Percentiles rank a stretch among this genome's conserved stretches.
phyloP scores from a whole-genome alignment of 2,113 vertebrate genomes.

The Ameiurus melas region DNA sequence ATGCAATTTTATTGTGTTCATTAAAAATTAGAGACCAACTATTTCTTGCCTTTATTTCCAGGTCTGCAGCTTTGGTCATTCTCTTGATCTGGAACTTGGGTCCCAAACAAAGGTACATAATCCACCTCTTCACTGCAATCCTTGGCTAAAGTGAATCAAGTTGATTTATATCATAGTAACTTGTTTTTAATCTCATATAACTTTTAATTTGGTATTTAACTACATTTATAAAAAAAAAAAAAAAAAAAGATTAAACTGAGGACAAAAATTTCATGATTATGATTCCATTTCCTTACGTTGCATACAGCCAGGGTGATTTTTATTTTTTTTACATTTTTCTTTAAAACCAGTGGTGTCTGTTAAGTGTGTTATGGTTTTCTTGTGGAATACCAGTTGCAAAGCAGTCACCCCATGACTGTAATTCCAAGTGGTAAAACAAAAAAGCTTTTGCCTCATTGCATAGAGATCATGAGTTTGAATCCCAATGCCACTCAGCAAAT shows the following conservation, averaged over 20 bases:
- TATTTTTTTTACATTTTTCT: too few relatives aligned
- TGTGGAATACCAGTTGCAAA: background rate
- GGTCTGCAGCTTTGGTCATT: conserved; percentile 52
- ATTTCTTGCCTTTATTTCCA: conserved; percentile 57
- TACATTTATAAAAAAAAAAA: background rate
- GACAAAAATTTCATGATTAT: background rate
- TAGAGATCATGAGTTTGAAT: background rate
- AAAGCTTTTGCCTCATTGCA: background rate
- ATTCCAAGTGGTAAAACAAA: background rate
- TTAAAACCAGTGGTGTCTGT: background rate
- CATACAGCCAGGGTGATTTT: background rate
- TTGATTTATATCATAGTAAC: background rate
- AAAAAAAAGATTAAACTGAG: background rate
- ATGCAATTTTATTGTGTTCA: background rate
- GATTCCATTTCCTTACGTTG: background rate
- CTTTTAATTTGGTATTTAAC: background rate
- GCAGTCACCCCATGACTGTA: background rate
- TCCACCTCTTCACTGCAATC: conserved; percentile 59
- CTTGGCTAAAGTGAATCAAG: conserved; percentile 56
- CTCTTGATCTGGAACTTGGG: conserved; percentile 72
- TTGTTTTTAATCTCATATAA: background rate
- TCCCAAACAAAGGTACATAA: conserved; percentile 75
- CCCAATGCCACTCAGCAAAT: background rate
- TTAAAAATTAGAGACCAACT: background rate
- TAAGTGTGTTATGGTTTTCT: background rate